Percentiles rank a stretch among this genome's conserved stretches.
Conservation (phyloP, 2,797 vertebrate species). For the Coccyzus lansbergi region DNA sequence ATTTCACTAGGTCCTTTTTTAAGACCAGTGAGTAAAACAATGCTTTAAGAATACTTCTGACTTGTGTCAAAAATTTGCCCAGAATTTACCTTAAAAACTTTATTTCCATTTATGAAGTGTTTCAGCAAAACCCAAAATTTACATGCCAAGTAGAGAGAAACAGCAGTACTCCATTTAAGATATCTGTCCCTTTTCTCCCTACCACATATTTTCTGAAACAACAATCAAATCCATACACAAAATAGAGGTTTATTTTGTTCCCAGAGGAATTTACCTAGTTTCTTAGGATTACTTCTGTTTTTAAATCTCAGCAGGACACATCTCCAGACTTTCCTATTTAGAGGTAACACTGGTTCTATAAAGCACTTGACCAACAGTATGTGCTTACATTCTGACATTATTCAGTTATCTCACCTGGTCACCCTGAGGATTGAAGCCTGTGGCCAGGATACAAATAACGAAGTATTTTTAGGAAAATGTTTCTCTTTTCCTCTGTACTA, state of each 20-base stretch:
- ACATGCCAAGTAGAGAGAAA: background rate
- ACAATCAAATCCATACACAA: background rate
- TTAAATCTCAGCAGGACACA: background rate
- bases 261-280: background rate
- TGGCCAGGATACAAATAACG: background rate
- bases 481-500: background rate
- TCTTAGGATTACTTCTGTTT: background rate
- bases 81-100: background rate
- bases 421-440: background rate
- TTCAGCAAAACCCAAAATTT: background rate
- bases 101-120: background rate
- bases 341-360: background rate
- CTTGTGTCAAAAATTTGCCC: background rate
- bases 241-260: background rate
- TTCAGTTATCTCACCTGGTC: background rate
- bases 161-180: background rate
- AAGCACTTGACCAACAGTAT: background rate
- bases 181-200: background rate
- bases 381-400: background rate
- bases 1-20: background rate
- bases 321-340: background rate
- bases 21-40: background rate
- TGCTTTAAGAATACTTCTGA: background rate
- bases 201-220: background rate
- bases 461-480: background rate